Percentiles rank a stretch among this genome's conserved stretches.
Evolutionary conservation across 2,797 vertebrate genomes (phyloP).

Genomic region (Pipistrellus pygmaeus): DNA sequence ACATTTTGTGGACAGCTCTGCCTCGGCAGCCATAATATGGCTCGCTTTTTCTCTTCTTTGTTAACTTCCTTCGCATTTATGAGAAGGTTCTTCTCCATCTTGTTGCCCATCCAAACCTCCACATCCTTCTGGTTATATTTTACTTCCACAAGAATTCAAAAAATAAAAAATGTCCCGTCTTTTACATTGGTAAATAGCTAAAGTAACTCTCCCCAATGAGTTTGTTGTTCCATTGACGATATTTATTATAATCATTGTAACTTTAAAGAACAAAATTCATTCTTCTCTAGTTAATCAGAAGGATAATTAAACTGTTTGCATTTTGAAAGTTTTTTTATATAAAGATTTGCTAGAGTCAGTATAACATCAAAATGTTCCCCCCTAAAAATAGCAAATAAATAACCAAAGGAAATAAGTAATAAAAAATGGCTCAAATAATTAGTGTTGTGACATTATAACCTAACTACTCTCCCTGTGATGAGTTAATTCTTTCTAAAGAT

Average conservation of each 20-base stretch:
- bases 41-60: not conserved
- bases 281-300: conserved; percentile 48
- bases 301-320: not conserved
- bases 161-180: not conserved
- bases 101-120: not conserved
- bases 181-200: conserved; percentile 31
- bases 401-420: conserved; percentile 41
- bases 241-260: conserved; percentile 57
- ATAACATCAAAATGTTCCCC: conserved; percentile 32
- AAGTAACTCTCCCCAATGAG: conserved; percentile 20
- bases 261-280: conserved; percentile 32
- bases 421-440: conserved; percentile 49
- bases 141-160: conserved; percentile 27
- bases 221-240: conserved; percentile 23
- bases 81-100: not conserved
- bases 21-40: not conserved
- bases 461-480: not conserved
- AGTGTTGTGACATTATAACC: conserved; percentile 53
- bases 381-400: conserved; percentile 37
- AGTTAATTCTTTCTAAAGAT: conserved; percentile 62
- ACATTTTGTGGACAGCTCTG: not conserved
- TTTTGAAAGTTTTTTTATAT: conserved; percentile 57
- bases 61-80: not conserved
- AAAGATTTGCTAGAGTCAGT: conserved; percentile 24
- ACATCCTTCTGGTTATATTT: conserved; percentile 7